phyloP scores from a whole-genome alignment of 2,888 invertebrate species.

The Cheilosia vulpina region DNA sequence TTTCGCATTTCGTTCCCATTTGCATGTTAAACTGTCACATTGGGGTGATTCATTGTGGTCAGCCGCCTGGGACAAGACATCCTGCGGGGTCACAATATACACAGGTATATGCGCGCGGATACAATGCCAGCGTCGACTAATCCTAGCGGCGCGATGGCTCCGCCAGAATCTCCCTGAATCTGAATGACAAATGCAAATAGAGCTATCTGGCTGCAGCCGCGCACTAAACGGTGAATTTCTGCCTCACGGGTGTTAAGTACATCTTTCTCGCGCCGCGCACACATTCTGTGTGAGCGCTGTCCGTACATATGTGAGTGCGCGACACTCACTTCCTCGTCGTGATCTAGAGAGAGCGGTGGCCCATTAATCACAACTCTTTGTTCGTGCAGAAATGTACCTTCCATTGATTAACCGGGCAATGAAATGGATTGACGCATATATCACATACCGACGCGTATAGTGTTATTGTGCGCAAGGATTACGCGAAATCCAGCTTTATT shows the following conservation, averaged over 20 bases:
- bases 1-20: slow-evolving; percentile 72
- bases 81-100: slow-evolving; percentile 67
- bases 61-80: slow-evolving; percentile 59
- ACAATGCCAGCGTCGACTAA: slow-evolving; percentile 42
- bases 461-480: slow-evolving; percentile 46
- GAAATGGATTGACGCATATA: slow-evolving; percentile 71
- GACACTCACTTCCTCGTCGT: slow-evolving; percentile 55
- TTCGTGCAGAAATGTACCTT: slow-evolving; percentile 46
- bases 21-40: slow-evolving; percentile 76
- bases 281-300: not conserved
- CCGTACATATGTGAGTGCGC: not conserved
- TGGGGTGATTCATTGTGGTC: slow-evolving; percentile 74
- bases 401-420: slow-evolving; percentile 51
- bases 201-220: slow-evolving; percentile 50
- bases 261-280: slow-evolving; percentile 50
- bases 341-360: slow-evolving; percentile 30
- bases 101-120: not conserved
- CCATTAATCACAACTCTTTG: slow-evolving; percentile 68
- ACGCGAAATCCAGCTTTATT: slow-evolving; percentile 45
- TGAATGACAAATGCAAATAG: slow-evolving; percentile 74
- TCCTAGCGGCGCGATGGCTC: slow-evolving; percentile 8
- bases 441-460: slow-evolving; percentile 38
- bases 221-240: slow-evolving; percentile 70
- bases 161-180: slow-evolving; percentile 31
- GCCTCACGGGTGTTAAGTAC: slow-evolving; percentile 73